Evolutionary conservation across 1,140 invertebrate species (phyloP).

Genomic region (Trachelipus rathkii): DNA sequence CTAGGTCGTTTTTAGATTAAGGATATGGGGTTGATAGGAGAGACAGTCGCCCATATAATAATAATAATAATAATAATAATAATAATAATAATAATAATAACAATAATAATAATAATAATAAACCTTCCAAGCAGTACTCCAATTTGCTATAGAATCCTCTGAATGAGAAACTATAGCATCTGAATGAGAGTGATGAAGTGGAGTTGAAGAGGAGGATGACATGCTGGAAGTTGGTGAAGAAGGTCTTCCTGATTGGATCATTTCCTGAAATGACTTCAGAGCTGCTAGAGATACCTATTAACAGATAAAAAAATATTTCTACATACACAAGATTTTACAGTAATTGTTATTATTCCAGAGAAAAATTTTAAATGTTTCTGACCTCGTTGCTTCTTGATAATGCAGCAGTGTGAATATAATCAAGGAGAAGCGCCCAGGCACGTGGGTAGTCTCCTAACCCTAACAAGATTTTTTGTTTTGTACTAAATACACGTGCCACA

Average conservation of each 20-base stretch:
- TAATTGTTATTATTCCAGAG: too few species aligned
- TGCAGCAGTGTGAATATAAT: constrained; percentile 89
- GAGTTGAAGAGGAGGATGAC: constrained; percentile 12
- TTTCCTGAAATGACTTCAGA: constrained; percentile 92
- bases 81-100: too few species aligned
- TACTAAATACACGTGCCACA: constrained; percentile 77
- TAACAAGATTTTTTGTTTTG: constrained; percentile 77
- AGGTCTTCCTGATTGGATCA: constrained; percentile 60
- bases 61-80: too few species aligned
- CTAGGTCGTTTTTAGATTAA: too few species aligned
- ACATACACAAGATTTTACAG: background rate
- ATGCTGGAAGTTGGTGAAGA: constrained; percentile 12
- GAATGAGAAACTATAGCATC: background rate
- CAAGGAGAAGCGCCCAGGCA: constrained; percentile 85
- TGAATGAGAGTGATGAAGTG: constrained; percentile 6
- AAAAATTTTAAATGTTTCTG: constrained; percentile 20
- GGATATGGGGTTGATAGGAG: too few species aligned
- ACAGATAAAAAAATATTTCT: background rate
- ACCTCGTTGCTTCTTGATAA: constrained; percentile 88
- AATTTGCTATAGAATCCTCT: constrained; percentile 44
- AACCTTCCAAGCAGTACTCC: constrained; percentile 46
- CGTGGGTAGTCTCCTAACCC: constrained; percentile 83
- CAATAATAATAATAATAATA: background rate
- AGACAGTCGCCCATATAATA: background rate
- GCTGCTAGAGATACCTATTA: constrained; percentile 80